Evolutionary conservation across 2,113 vertebrate species (phyloP).

Genomic region (Scomber scombrus): DNA sequence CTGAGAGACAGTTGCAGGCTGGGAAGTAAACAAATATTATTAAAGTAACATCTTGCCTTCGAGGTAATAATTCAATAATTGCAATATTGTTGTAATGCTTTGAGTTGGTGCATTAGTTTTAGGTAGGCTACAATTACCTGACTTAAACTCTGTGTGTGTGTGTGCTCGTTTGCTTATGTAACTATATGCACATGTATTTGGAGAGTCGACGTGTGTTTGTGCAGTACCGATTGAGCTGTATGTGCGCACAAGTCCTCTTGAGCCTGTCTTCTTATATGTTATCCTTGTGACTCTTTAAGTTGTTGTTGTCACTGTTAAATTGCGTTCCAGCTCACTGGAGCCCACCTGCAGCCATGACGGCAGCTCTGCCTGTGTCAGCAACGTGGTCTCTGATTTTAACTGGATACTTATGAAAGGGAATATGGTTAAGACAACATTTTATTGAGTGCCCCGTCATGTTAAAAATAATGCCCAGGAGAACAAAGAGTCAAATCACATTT

Average conservation of each 20-base stretch:
- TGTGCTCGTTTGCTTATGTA: not conserved
- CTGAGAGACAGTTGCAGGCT: no score
- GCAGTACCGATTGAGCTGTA: slow-evolving; percentile 20
- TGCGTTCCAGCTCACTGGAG: slow-evolving; percentile 69
- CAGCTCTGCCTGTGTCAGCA: slow-evolving; percentile 60
- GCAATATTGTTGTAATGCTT: not conserved
- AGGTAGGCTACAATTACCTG: not conserved
- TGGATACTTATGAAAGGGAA: slow-evolving; percentile 44
- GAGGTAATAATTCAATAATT: not conserved
- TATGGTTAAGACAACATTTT: slow-evolving; percentile 32
- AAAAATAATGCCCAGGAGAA: slow-evolving; percentile 22
- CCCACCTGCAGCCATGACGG: slow-evolving; percentile 52
- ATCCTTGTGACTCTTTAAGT: slow-evolving; percentile 41
- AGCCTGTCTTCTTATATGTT: slow-evolving; percentile 37
- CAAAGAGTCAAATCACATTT: slow-evolving; percentile 34
- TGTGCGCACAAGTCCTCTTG: slow-evolving; percentile 11
- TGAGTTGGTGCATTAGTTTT: not conserved
- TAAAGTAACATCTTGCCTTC: not conserved
- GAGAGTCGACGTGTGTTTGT: slow-evolving; percentile 7
- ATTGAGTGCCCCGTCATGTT: slow-evolving; percentile 39
- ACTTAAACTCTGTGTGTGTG: not conserved
- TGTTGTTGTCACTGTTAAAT: slow-evolving; percentile 43
- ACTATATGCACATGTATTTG: not conserved
- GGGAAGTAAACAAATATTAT: not conserved
- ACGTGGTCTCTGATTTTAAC: slow-evolving; percentile 44